These are phyloP conservation scores for Chrysocyon brachyurus DNA, from an alignment of 2,797 vertebrate genomes.

Conservation along the genomic window DNA sequence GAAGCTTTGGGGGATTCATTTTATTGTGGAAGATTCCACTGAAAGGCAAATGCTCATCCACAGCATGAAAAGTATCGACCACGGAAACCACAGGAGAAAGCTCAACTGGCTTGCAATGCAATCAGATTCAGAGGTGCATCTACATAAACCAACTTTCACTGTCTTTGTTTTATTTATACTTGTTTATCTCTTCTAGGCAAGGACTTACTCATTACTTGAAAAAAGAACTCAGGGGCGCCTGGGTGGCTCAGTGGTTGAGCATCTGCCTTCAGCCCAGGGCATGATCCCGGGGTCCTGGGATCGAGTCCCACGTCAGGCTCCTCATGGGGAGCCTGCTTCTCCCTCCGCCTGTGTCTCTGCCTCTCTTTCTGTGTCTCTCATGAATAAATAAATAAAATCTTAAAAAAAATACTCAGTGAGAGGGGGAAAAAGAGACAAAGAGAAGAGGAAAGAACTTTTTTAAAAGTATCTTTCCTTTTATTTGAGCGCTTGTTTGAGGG, in stretches of 20 bases:
- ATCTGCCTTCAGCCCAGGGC: too few species aligned
- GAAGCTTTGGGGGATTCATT: constrained; percentile 38
- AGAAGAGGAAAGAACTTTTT: constrained; percentile 11
- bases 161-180: constrained; percentile 7
- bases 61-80: not conserved
- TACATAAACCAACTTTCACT: not conserved
- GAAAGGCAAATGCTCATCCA: constrained; percentile 27
- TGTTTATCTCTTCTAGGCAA: constrained; percentile 31
- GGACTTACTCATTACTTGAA: not conserved
- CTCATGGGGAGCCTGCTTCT: too few species aligned
- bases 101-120: not conserved
- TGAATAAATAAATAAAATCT: too few species aligned
- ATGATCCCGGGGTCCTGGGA: too few species aligned
- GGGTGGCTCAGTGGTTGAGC: too few species aligned
- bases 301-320: too few species aligned
- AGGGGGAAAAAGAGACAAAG: not conserved
- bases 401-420: not conserved
- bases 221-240: not conserved
- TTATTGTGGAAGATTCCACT: constrained; percentile 39
- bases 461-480: not conserved
- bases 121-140: not conserved
- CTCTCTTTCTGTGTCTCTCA: too few species aligned
- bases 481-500: not conserved
- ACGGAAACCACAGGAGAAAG: not conserved
- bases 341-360: too few species aligned